A percentile compares a stretch with the other conserved stretches of the same genome.
These are phyloP conservation scores for Pararge aegeria DNA, from an alignment of 1,140 invertebrate genomes.

Conservation along the genomic window DNA sequence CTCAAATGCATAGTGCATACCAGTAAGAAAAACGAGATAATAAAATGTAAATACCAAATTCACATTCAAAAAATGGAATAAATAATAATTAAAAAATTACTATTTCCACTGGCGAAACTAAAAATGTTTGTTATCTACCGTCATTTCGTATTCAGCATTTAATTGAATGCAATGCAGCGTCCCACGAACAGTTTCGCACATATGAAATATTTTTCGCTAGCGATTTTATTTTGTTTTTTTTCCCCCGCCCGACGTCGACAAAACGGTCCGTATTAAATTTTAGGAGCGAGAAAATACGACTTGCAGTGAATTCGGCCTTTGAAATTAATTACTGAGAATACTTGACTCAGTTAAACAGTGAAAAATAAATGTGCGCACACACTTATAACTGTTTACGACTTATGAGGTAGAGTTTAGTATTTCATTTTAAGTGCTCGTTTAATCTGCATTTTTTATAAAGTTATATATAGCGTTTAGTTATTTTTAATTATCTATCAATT, in stretches of 20 bases:
- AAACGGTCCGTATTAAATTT: constrained; percentile 30
- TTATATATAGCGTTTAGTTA: no score
- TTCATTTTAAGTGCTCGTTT: neutral
- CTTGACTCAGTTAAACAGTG: constrained; percentile 12
- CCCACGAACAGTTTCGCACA: constrained; percentile 28
- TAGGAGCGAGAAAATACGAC: constrained; percentile 13
- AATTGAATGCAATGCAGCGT: constrained; percentile 31
- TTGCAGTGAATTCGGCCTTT: constrained; percentile 16
- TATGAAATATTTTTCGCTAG: constrained; percentile 23
- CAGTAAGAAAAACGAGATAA: no score
- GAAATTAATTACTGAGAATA: constrained; percentile 17
- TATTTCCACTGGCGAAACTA: constrained; percentile 13
- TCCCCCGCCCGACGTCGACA: neutral
- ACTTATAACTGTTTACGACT: neutral
- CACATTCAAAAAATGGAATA: no score
- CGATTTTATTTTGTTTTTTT: constrained; percentile 13
- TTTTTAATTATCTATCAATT: no score
- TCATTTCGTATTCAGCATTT: constrained; percentile 32
- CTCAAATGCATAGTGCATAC: no score
- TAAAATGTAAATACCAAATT: no score
- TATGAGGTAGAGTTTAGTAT: neutral
- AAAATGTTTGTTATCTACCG: constrained; percentile 14
- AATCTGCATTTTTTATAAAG: no score
- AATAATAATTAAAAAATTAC: neutral
- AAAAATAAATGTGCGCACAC: neutral